phyloP scores from a whole-genome alignment of 2,113 vertebrate genomes.

The Platichthys flesus region DNA sequence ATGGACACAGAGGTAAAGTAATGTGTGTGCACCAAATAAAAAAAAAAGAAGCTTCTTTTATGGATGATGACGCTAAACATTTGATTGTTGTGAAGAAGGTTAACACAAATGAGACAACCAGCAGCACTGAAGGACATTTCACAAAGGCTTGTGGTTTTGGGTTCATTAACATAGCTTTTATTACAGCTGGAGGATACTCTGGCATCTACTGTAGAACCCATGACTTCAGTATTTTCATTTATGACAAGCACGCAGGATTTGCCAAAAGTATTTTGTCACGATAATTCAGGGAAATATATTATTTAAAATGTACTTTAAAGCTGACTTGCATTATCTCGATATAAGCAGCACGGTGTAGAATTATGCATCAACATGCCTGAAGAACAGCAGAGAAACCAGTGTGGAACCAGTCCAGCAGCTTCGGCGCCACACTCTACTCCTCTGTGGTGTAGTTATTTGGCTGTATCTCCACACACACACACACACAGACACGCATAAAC shows the following conservation, averaged over 20 bases:
- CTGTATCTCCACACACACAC: slow-evolving; percentile 13
- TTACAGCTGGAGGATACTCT: slow-evolving; percentile 24
- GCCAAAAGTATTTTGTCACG: not conserved
- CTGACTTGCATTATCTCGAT: slow-evolving; percentile 20
- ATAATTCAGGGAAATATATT: not conserved
- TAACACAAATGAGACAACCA: slow-evolving; percentile 27
- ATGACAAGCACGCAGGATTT: slow-evolving; percentile 10
- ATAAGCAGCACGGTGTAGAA: slow-evolving; percentile 1
- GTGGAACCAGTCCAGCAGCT: slow-evolving; percentile 23
- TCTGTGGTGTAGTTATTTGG: slow-evolving; percentile 40
- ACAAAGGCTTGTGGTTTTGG: slow-evolving; percentile 31
- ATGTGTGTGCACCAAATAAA: not conserved
- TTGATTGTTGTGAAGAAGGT: slow-evolving; percentile 10
- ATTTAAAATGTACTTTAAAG: not conserved
- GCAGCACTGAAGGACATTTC: slow-evolving; percentile 27
- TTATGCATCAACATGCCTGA: slow-evolving; percentile 46
- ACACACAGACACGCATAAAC: slow-evolving; percentile 24
- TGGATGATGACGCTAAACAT: not conserved
- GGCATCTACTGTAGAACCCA: slow-evolving; percentile 40
- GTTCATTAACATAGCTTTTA: slow-evolving; percentile 46
- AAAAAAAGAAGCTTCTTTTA: not conserved
- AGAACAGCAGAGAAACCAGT: slow-evolving; percentile 15
- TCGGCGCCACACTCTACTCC: slow-evolving; percentile 24
- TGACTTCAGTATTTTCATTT: slow-evolving; percentile 16
- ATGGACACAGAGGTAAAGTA: not conserved